Base-by-base conservation (phyloP, 1,140 invertebrate genomes). In the Chymomyza costata region DNA sequence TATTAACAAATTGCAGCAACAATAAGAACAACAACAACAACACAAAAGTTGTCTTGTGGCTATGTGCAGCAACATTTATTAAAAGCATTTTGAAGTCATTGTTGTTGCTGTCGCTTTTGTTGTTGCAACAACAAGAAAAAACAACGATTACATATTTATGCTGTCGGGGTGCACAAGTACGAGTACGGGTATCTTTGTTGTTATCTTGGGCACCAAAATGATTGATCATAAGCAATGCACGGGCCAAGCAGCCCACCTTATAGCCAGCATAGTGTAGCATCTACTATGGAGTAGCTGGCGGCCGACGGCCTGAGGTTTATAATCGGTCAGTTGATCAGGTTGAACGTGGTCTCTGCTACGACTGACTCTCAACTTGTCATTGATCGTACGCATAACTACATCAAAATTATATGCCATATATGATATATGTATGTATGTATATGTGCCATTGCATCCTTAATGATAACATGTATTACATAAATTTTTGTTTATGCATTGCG, bases 191-290 rank as follows among this genome's bases (percentile, higher is more conserved):
- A 50, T 63, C 50, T 58, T 60, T 52, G 61, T 76, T 70, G 65
- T 76, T 66, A 76, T 76, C 71, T 76, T 39, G 11, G 6, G 49
- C 51, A 48, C 51, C 56, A 71, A 60, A 58, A 71, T 78, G 71
- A 78, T 78, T 78, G 71, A 78, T 78, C 73, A 78, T 78, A 64
- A 64, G 71, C 65, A 65, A 70, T 55, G 61, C n/a, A n/a, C n/a
- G 34, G 37, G 37, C 38, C 11, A 34, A 41, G 50, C n/a, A n/a
- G n/a, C n/a, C n/a, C n/a, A n/a, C n/a, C n/a, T n/a, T n/a, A n/a
- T n/a, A n/a, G n/a, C n/a, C n/a, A n/a, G n/a, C n/a, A n/a, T n/a
- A n/a, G n/a, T n/a, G n/a, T n/a, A n/a, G n/a, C n/a, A n/a, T n/a
- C n/a, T n/a, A n/a, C n/a, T n/a, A n/a, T n/a, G n/a, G n/a, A n/a